These are phyloP conservation scores for Thermophis baileyi DNA, from an alignment of 2,113 vertebrate species.

Conservation along the genomic window DNA sequence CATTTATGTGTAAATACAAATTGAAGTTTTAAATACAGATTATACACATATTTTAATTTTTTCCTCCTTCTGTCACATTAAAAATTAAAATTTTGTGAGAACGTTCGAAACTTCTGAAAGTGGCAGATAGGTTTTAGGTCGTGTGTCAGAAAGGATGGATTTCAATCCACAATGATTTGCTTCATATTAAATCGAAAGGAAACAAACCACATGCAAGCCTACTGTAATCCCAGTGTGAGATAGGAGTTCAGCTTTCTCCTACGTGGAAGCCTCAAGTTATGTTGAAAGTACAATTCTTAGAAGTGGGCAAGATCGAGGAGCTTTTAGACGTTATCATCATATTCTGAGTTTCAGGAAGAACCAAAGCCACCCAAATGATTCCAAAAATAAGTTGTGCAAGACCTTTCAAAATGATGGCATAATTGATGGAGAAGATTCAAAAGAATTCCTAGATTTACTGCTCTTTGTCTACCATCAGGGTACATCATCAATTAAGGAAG, in stretches of 20 bases:
- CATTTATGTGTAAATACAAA: neutral
- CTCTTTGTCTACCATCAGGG: neutral
- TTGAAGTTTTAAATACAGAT: neutral
- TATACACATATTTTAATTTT: neutral
- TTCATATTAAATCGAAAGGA: neutral
- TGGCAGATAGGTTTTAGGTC: neutral
- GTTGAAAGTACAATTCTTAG: neutral
- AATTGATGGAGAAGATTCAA: neutral
- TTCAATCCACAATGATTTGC: neutral
- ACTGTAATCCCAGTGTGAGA: neutral
- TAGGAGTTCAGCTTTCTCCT: neutral
- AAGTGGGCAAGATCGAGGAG: neutral
- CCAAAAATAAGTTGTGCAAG: neutral
- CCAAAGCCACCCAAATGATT: neutral
- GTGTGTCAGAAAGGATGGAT: neutral
- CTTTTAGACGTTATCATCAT: neutral
- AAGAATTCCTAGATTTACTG: neutral
- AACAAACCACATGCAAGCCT: neutral
- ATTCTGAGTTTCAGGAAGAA: neutral
- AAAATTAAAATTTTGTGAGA: neutral
- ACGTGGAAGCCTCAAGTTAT: neutral
- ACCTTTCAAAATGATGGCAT: neutral
- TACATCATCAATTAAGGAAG: neutral
- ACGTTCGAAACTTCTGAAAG: neutral
- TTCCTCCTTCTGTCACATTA: neutral